phyloP scores from a whole-genome alignment of 2,113 vertebrate genomes.

The Choloepus hoffmanni region DNA sequence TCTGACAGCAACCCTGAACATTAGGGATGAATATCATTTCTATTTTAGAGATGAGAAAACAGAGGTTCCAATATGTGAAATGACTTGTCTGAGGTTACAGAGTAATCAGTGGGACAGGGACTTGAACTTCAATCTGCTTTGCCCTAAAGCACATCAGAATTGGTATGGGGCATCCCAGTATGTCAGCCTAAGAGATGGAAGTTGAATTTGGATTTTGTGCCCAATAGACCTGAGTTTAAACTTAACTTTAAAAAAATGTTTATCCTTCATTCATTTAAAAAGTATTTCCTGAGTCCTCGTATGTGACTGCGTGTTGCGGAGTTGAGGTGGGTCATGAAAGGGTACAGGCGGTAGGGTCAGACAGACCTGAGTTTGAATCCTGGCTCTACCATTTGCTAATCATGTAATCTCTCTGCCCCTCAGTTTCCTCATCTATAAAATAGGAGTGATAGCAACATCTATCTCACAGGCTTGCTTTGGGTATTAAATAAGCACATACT shows the following conservation, averaged over 20 bases:
- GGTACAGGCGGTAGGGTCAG: background rate
- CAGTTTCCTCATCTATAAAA: too few relatives aligned
- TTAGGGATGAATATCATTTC: background rate
- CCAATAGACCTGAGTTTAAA: background rate
- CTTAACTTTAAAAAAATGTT: background rate
- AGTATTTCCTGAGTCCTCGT: slow-evolving; percentile 54
- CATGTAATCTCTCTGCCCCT: too few relatives aligned
- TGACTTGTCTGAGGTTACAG: too few relatives aligned
- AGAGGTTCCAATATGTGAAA: background rate
- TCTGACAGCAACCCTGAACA: background rate
- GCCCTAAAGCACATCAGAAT: slow-evolving; percentile 20
- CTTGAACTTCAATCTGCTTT: background rate
- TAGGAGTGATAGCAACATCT: too few relatives aligned
- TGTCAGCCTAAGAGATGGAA: background rate
- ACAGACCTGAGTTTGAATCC: too few relatives aligned
- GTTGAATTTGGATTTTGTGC: background rate
- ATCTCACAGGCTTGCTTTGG: too few relatives aligned
- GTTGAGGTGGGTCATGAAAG: background rate
- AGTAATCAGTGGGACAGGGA: background rate
- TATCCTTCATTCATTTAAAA: background rate
- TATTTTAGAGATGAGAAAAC: slow-evolving; percentile 1
- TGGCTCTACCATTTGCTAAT: too few relatives aligned
- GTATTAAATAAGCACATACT: too few relatives aligned
- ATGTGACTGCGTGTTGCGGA: background rate
- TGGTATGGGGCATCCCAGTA: background rate